Evolutionary conservation across 2,113 vertebrate species (phyloP).

Genomic region (Microcebus ravelobensis): DNA sequence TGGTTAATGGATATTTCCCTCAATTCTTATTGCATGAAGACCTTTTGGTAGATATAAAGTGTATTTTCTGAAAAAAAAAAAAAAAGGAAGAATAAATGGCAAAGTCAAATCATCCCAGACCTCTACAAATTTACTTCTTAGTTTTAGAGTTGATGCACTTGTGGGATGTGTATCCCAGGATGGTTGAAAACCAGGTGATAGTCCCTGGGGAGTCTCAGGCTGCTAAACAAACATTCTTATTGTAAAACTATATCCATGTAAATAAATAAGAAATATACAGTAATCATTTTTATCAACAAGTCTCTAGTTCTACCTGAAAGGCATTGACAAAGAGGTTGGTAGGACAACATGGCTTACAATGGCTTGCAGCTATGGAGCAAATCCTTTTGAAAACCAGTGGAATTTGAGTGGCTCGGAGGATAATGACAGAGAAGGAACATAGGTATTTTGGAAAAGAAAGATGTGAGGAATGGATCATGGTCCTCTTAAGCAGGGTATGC

Average conservation of each 20-base stretch:
- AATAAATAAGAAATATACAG: not conserved
- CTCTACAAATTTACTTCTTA: not conserved
- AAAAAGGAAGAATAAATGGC: not conserved
- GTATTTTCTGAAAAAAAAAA: not conserved
- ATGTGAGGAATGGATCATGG: not conserved
- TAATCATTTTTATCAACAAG: not conserved
- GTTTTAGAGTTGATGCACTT: not conserved
- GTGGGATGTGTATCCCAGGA: not conserved
- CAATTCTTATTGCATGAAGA: not conserved
- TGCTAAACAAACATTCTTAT: slow-evolving; percentile 1
- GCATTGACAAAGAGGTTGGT: not conserved
- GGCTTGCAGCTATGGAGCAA: not conserved
- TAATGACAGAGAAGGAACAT: not conserved
- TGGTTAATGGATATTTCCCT: not conserved
- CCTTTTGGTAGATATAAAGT: not conserved
- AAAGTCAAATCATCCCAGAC: not conserved
- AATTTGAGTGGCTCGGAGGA: not conserved
- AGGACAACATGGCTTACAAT: not conserved
- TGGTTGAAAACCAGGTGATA: not conserved
- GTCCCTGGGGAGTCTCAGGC: not conserved
- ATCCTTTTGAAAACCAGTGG: not conserved
- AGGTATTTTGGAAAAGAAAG: not conserved
- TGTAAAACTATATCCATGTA: not conserved
- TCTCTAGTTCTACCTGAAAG: slow-evolving; percentile 9
- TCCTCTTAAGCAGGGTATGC: not conserved